Conservation (phyloP, 2,888 invertebrate species). For the Pollenia amentaria region DNA sequence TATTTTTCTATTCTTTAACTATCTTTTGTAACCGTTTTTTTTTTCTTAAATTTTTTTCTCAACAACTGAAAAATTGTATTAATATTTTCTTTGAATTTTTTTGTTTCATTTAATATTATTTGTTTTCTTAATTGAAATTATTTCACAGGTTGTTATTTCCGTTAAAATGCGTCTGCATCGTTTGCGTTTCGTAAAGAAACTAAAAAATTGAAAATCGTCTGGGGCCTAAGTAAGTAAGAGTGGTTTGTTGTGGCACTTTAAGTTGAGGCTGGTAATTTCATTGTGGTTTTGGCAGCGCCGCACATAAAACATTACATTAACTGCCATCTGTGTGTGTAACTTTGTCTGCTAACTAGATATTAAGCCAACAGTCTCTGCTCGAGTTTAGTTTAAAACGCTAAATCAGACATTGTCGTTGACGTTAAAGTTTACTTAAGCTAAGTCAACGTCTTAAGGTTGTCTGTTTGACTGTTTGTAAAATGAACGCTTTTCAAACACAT, state of each 20-base stretch:
- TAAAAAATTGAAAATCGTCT: slow-evolving; percentile 83
- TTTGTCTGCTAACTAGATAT: not conserved
- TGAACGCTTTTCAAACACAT: slow-evolving; percentile 28
- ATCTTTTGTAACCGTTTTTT: not conserved
- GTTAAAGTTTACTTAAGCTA: slow-evolving; percentile 30
- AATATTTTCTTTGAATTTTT: not conserved
- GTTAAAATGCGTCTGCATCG: slow-evolving; percentile 82
- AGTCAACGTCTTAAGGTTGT: slow-evolving; percentile 42
- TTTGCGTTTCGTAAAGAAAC: slow-evolving; percentile 84
- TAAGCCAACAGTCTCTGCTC: slow-evolving; percentile 37
- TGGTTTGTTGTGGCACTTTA: slow-evolving; percentile 71
- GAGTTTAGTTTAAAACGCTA: slow-evolving; percentile 33
- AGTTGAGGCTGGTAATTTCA: slow-evolving; percentile 68
- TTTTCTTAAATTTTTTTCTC: not conserved
- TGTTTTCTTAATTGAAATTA: slow-evolving; percentile 6
- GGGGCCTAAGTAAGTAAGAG: slow-evolving; percentile 82
- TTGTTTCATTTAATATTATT: not conserved
- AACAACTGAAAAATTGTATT: too few relatives aligned
- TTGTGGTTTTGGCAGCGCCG: slow-evolving; percentile 61
- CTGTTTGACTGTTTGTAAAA: slow-evolving; percentile 17
- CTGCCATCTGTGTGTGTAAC: slow-evolving; percentile 17
- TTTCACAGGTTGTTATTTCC: slow-evolving; percentile 68
- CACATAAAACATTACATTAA: slow-evolving; percentile 28
- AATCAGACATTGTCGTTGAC: slow-evolving; percentile 7
- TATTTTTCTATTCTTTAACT: slow-evolving; percentile 9